Percentiles rank a stretch among this genome's conserved stretches.
These are phyloP conservation scores for Anolis carolinensis DNA, from an alignment of 2,113 vertebrate genomes.

Conservation along the genomic window DNA sequence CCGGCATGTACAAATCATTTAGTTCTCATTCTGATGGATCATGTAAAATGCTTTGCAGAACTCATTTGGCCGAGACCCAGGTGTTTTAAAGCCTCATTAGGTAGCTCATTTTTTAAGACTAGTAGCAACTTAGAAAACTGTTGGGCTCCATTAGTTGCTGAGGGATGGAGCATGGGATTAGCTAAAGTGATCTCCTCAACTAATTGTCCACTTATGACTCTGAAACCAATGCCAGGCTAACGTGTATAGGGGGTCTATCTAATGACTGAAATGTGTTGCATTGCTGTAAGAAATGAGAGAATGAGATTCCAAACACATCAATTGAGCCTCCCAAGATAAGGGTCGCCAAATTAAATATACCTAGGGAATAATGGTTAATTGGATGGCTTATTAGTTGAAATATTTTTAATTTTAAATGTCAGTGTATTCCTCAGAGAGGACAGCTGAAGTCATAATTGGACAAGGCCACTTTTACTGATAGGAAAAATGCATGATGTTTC, in stretches of 20 bases:
- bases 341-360: conserved; percentile 67
- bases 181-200: conserved; percentile 30
- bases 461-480: conserved; percentile 43
- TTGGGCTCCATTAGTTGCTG: not conserved
- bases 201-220: conserved; percentile 35
- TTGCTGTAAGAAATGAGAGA: not conserved
- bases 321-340: conserved; percentile 44
- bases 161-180: not conserved
- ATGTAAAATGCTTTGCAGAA: not conserved
- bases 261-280: not conserved
- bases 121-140: not conserved
- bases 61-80: not conserved
- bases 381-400: conserved; percentile 68
- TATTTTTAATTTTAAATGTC: conserved; percentile 73
- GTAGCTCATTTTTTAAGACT: not conserved
- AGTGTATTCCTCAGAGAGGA: conserved; percentile 61
- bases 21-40: not conserved
- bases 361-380: conserved; percentile 69
- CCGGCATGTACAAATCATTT: not conserved
- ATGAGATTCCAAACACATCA: not conserved
- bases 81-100: not conserved
- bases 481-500: conserved; percentile 30
- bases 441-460: conserved; percentile 55
- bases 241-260: conserved; percentile 41
- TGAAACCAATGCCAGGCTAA: conserved; percentile 28